Percentiles rank a stretch among this genome's conserved stretches.
Conservation (phyloP, 1,140 invertebrate species). For the Ostrea denselamellosa region DNA sequence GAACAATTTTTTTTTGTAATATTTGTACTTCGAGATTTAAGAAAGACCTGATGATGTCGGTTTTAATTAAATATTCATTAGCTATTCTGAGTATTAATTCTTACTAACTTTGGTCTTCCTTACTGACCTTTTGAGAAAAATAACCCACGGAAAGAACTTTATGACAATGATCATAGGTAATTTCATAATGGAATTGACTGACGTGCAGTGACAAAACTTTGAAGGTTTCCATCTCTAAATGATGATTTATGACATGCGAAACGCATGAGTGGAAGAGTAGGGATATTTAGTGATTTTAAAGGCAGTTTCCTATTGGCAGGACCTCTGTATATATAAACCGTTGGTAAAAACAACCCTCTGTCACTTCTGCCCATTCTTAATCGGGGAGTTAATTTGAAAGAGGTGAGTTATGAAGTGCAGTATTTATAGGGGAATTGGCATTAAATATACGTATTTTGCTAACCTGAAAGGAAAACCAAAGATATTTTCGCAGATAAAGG, state of each 20-base stretch:
- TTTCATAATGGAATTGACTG: neutral
- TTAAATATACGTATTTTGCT: too few species aligned
- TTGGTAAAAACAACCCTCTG: neutral
- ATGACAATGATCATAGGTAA: conserved; percentile 16
- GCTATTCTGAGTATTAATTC: neutral
- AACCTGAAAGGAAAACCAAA: too few species aligned
- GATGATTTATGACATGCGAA: neutral
- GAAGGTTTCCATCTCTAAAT: conserved; percentile 19
- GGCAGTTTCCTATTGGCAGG: neutral
- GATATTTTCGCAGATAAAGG: too few species aligned
- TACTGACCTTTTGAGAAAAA: conserved; percentile 9
- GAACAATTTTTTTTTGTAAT: neutral
- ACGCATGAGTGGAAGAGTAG: neutral
- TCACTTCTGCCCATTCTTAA: conserved; percentile 9
- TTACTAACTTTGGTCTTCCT: conserved; percentile 12
- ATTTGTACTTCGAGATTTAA: neutral
- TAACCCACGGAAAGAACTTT: neutral
- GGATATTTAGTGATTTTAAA: neutral
- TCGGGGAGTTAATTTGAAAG: neutral
- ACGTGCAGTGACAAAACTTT: conserved; percentile 16
- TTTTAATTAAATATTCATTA: conserved; percentile 24
- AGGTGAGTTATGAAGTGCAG: neutral
- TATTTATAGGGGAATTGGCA: neutral
- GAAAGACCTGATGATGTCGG: neutral
- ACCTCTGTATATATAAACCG: neutral